A percentile compares a stretch with the other conserved stretches of the same genome.
phyloP scores from a whole-genome alignment of 2,888 invertebrate species.

The Flexamia atlantica region DNA sequence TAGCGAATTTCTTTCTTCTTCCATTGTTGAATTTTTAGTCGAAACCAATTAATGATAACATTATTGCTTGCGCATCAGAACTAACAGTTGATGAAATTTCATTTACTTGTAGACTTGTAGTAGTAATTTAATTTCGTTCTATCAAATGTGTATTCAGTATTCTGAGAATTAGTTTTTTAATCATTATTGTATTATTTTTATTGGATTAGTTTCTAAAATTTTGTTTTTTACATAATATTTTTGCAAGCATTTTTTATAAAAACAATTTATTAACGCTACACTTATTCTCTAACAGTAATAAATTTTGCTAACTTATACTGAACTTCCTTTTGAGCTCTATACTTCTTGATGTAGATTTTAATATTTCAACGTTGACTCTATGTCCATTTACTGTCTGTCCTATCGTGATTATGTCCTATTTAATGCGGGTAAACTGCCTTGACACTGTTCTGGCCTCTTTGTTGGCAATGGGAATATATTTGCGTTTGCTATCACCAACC shows the following conservation, averaged over 20 bases:
- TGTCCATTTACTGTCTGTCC: constrained; percentile 59
- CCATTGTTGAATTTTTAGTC: too few relatives aligned
- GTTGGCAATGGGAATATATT: constrained; percentile 57
- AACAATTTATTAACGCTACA: too few relatives aligned
- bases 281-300: too few relatives aligned
- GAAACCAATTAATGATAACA: too few relatives aligned
- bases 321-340: constrained; percentile 21
- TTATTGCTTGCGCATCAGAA: too few relatives aligned
- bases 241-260: too few relatives aligned
- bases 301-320: background rate
- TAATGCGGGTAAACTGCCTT: constrained; percentile 64
- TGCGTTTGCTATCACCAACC: background rate
- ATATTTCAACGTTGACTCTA: constrained; percentile 31
- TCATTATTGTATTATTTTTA: background rate
- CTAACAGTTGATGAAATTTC: too few relatives aligned
- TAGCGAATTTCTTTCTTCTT: too few relatives aligned
- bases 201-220: too few relatives aligned
- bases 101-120: too few relatives aligned
- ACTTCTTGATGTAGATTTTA: background rate
- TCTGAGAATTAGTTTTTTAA: background rate
- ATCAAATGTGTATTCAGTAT: background rate
- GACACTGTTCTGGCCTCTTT: constrained; percentile 3
- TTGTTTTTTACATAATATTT: too few relatives aligned
- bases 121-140: too few relatives aligned
- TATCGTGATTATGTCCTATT: constrained; percentile 53